Percentiles rank a stretch among this genome's conserved stretches.
Conservation (phyloP, 2,888 invertebrate genomes). For the Ennomos quercinarius region DNA sequence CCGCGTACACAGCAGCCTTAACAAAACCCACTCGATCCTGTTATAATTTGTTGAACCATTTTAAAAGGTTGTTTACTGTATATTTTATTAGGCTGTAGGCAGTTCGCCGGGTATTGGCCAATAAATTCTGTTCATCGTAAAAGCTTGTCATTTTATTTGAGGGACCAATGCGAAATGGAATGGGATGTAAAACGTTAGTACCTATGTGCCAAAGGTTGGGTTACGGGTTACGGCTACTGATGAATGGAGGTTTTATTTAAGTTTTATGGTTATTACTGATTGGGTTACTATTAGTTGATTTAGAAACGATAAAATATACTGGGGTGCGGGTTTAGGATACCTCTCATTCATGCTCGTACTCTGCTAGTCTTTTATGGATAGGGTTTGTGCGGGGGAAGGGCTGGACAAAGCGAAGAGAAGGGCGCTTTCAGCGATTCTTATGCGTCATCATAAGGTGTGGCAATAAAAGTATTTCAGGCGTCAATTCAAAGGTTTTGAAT, state of each 20-base stretch:
- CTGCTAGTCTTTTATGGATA: too few species aligned
- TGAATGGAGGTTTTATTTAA: slow-evolving; percentile 26
- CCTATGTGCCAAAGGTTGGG: slow-evolving; percentile 37
- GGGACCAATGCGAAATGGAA: slow-evolving; percentile 43
- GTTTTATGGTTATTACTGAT: slow-evolving; percentile 33
- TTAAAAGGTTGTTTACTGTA: slow-evolving; percentile 61
- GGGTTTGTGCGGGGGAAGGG: too few species aligned
- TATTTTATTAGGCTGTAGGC: slow-evolving; percentile 61
- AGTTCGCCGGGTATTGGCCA: slow-evolving; percentile 53
- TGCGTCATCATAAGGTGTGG: too few species aligned
- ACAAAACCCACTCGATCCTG: slow-evolving; percentile 39
- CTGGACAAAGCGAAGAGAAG: too few species aligned
- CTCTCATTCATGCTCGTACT: too few species aligned
- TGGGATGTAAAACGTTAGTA: slow-evolving; percentile 39
- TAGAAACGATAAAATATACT: not conserved
- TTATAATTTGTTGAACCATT: slow-evolving; percentile 61
- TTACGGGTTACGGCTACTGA: slow-evolving; percentile 21
- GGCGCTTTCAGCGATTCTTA: too few species aligned
- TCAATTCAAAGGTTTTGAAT: too few species aligned
- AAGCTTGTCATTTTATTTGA: slow-evolving; percentile 53
- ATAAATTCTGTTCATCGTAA: slow-evolving; percentile 61
- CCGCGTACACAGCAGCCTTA: too few species aligned
- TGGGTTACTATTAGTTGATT: slow-evolving; percentile 26
- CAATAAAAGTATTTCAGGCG: too few species aligned
- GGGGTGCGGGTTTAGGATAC: too few species aligned